These are phyloP conservation scores for Scaptomyza tumidula DNA, from an alignment of 2,888 invertebrate genomes.

Conservation along the genomic window DNA sequence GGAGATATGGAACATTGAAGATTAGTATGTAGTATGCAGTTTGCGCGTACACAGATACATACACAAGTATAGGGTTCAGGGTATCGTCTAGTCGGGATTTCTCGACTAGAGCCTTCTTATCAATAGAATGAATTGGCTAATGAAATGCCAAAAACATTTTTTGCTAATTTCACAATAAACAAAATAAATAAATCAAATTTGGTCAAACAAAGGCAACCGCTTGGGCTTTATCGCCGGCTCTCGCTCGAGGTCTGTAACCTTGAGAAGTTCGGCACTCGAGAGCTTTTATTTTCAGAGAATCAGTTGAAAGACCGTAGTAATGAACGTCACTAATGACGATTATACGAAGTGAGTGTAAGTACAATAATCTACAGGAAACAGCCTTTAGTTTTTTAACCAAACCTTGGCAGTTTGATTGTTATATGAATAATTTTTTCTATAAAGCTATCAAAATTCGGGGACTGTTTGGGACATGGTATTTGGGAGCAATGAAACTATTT, in stretches of 20 bases:
- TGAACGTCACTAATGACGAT: conserved; percentile 10
- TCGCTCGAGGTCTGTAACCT: conserved; percentile 4
- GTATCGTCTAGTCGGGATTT: too few species aligned
- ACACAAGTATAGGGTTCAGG: too few species aligned
- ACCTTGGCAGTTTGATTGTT: conserved; percentile 10
- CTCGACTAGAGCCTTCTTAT: too few species aligned
- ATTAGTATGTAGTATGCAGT: too few species aligned
- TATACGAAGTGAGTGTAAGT: conserved; percentile 5
- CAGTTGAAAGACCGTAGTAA: conserved; percentile 27
- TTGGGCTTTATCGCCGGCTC: too few species aligned
- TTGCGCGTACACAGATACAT: too few species aligned
- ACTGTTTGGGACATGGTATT: too few species aligned
- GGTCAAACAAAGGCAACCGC: conserved; percentile 14
- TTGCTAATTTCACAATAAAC: background rate
- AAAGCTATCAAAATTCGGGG: too few species aligned
- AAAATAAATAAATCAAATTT: background rate
- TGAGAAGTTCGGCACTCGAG: conserved; percentile 11
- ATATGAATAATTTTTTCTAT: background rate
- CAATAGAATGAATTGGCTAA: background rate
- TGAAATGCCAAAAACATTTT: background rate
- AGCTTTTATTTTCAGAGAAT: background rate
- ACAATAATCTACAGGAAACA: conserved; percentile 37
- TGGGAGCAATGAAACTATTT: too few species aligned
- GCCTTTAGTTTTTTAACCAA: conserved; percentile 30
- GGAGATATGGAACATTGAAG: too few species aligned